Evolutionary conservation across 2,888 invertebrate species (phyloP).

Genomic region (Caenorhabditis afra): DNA sequence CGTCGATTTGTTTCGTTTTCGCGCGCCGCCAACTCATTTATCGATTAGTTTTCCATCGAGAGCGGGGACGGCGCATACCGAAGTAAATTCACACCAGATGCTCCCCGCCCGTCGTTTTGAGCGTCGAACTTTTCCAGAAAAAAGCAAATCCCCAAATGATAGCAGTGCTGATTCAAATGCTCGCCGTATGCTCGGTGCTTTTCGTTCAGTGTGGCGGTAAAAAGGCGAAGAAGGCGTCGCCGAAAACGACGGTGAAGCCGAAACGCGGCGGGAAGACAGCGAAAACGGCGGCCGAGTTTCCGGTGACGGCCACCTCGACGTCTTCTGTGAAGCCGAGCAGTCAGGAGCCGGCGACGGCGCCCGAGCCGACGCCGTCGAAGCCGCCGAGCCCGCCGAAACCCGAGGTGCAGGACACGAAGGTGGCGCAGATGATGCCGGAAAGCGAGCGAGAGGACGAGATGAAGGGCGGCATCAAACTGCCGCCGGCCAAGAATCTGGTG

Average conservation of each 20-base stretch:
- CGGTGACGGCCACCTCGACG: neutral
- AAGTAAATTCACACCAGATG: too few relatives aligned
- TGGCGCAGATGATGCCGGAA: slow-evolving; percentile 35
- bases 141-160: slow-evolving; percentile 44
- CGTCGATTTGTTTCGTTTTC: too few relatives aligned
- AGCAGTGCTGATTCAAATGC: slow-evolving; percentile 6
- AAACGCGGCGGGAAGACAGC: neutral
- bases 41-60: too few relatives aligned
- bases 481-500: slow-evolving; percentile 23
- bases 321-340: neutral
- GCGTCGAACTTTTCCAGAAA: too few relatives aligned
- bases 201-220: slow-evolving; percentile 23
- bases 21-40: too few relatives aligned
- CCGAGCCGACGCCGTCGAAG: slow-evolving; percentile 12
- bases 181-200: neutral
- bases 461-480: slow-evolving; percentile 36
- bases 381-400: slow-evolving; percentile 35
- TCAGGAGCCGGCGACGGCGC: neutral
- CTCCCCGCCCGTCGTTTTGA: too few relatives aligned
- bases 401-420: slow-evolving; percentile 24
- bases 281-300: neutral
- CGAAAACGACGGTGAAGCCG: slow-evolving; percentile 1
- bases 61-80: too few relatives aligned
- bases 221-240: slow-evolving; percentile 2
- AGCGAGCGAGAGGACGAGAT: slow-evolving; percentile 31